These are phyloP conservation scores for Apaloderma vittatum DNA, from an alignment of 2,113 vertebrate species.

Conservation along the genomic window DNA sequence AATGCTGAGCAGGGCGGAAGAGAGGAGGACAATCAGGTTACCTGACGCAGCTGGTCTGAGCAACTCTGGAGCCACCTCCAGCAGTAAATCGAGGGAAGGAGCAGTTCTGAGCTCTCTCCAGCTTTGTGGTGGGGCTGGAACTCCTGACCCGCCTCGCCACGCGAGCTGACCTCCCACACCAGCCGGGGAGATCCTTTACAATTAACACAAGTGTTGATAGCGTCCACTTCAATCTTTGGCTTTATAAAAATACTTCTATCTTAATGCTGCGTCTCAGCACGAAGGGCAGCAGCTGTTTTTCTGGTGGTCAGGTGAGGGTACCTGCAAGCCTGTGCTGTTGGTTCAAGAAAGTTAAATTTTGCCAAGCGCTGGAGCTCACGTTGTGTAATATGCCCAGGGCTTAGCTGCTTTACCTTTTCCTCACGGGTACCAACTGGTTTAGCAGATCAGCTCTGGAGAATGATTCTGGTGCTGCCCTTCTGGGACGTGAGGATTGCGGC, in stretches of 20 bases:
- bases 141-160: neutral
- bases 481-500: neutral
- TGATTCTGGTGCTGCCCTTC: neutral
- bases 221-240: neutral
- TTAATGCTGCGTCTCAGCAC: neutral
- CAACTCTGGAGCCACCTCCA: neutral
- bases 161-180: neutral
- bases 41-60: neutral
- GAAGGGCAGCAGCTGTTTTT: neutral
- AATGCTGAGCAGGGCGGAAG: neutral
- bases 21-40: neutral
- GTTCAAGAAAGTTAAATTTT: neutral
- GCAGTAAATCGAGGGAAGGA: neutral
- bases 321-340: neutral
- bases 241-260: no score
- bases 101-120: neutral
- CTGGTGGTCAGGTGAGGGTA: neutral
- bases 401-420: neutral
- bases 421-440: neutral
- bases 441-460: neutral
- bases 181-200: neutral
- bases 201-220: fast-evolving
- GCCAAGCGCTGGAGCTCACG: neutral
- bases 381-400: neutral
- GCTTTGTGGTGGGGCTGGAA: neutral